These are phyloP conservation scores for Anadara kagoshimensis DNA, from an alignment of 1,140 invertebrate species.

Conservation along the genomic window DNA sequence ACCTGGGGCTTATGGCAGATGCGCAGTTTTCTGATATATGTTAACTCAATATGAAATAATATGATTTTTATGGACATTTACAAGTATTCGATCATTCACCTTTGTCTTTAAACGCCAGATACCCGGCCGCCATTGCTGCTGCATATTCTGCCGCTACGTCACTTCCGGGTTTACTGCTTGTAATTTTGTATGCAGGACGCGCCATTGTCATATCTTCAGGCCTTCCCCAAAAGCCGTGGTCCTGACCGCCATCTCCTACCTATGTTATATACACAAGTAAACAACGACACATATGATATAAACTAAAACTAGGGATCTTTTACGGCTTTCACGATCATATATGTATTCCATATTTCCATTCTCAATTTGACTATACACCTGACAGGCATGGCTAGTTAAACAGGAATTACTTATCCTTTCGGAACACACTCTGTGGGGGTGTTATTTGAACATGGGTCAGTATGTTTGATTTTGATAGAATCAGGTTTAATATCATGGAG, in stretches of 20 bases:
- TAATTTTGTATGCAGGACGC: constrained; percentile 46
- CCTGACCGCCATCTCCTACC: constrained; percentile 50
- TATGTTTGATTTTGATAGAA: not conserved
- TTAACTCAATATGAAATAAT: not conserved
- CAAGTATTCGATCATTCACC: constrained; percentile 12
- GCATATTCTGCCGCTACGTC: constrained; percentile 81
- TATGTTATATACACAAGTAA: constrained; percentile 60
- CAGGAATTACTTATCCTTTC: too few species aligned
- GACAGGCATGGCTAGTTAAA: too few species aligned
- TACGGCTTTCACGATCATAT: not conserved
- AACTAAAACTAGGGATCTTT: not conserved
- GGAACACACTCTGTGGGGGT: too few species aligned
- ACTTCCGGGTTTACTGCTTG: constrained; percentile 51
- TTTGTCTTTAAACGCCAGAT: constrained; percentile 76
- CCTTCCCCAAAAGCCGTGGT: constrained; percentile 50
- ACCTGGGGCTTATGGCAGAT: too few species aligned
- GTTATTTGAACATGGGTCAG: too few species aligned
- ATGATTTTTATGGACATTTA: too few species aligned
- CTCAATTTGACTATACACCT: too few species aligned
- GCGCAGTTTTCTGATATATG: too few species aligned
- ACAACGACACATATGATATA: not conserved
- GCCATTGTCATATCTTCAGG: constrained; percentile 54
- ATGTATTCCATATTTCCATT: not conserved
- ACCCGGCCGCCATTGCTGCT: constrained; percentile 78
- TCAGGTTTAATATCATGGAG: too few species aligned